Evolutionary conservation across 2,797 vertebrate genomes (phyloP), one percentile per base, ranked within the genome.

Genomic region (Margarornis squamiger): DNA sequence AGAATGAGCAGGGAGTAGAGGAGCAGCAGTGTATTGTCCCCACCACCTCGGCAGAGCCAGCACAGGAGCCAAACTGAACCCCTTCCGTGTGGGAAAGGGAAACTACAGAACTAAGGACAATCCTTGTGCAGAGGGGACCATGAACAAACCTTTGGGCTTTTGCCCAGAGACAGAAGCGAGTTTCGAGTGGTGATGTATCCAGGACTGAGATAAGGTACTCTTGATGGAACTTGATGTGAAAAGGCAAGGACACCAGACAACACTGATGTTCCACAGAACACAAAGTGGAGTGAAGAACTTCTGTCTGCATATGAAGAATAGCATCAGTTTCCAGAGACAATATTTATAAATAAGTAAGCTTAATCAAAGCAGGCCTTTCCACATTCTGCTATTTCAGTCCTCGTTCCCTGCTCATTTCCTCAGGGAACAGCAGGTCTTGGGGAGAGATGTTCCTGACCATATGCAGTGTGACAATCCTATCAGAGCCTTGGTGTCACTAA

Each of bases 241-340:
- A 76, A 88, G 13, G 7, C 57, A 18, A n/a, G 18, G 29, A 32
- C 16, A 72, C 8, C 32, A 32, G 52, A 54, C 29, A 52, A 3
- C 7, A 32, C 12, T 41, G 59, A 15, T 2, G 2, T 34, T 89
- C 34, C n/a, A 16, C 1, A 1, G 63, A 52, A 16, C 1, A 1
- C 59, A 52, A 32, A 82, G 13, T 20, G 46, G 51, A 63, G 6
- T 27, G 32, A 59, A 81, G 32, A 45, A 54, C 4, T 21, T 82
- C 9, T 16, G 11, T 34, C 41, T 68, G 18, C 9, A 19, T 74
- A 29, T 51, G 38, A 74, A 49, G 32, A 81, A 36, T 2, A 65
- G 2, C n/a, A 43, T 39, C 43, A 20, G 2, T 73, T 91, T 91
- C 20, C 38, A 85, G 66, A 78, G 9, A 30, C 18, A 67, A 27